phyloP scores from a whole-genome alignment of 2,797 vertebrate species.

The Sparus aurata region DNA sequence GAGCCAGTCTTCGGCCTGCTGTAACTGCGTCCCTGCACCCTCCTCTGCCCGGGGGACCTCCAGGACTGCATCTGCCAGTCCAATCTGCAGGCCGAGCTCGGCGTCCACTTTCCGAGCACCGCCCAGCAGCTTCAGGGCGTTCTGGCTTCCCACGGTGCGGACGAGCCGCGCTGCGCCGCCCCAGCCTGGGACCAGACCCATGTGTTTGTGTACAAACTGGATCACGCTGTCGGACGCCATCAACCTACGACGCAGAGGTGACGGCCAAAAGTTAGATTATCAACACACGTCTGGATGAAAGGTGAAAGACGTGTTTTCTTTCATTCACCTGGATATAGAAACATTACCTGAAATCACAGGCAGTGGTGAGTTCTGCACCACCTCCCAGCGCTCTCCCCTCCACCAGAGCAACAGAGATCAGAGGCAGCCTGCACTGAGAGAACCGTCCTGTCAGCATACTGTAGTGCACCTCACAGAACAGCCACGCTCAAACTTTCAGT shows the following conservation, averaged over 20 bases:
- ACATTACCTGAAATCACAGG: constrained; percentile 96
- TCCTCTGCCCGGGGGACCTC: constrained; percentile 36
- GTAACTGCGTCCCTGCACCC: constrained; percentile 56
- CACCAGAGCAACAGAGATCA: constrained; percentile 94
- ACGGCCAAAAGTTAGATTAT: not conserved
- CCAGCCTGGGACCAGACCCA: constrained; percentile 97
- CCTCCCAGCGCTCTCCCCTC: constrained; percentile 95
- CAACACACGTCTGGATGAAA: not conserved
- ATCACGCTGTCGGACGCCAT: constrained; percentile 92
- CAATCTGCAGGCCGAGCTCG: constrained; percentile 81
- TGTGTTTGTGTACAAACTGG: constrained; percentile 96
- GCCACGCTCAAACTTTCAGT: not conserved
- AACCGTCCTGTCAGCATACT: constrained; percentile 57
- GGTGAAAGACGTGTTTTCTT: not conserved
- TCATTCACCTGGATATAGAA: not conserved
- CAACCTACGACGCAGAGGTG: constrained; percentile 82
- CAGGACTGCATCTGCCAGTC: constrained; percentile 88
- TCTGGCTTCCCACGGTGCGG: constrained; percentile 85
- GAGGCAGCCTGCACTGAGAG: constrained; percentile 88
- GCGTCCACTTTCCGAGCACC: constrained; percentile 85
- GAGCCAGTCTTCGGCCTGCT: constrained; percentile 89
- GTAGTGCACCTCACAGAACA: constrained; percentile 11
- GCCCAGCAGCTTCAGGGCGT: constrained; percentile 89
- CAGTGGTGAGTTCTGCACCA: constrained; percentile 94
- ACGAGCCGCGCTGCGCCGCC: constrained; percentile 91